phyloP scores from a whole-genome alignment of 2,888 invertebrate genomes.

The Dione juno region DNA sequence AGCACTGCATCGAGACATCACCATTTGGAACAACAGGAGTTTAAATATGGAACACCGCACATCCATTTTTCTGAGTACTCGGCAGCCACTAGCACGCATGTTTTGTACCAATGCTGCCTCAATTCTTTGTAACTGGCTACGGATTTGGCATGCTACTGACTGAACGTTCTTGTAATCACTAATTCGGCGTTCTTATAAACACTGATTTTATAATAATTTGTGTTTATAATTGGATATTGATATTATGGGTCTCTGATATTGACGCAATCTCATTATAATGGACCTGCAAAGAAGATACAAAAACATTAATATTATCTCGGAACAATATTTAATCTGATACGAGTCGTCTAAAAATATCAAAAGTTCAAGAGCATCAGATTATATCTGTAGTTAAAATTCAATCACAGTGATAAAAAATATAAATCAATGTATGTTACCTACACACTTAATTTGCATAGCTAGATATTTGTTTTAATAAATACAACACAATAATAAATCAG shows the following conservation, averaged over 20 bases:
- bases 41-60: slow-evolving; percentile 75
- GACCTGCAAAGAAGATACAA: slow-evolving; percentile 67
- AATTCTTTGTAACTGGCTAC: slow-evolving; percentile 45
- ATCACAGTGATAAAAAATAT: slow-evolving; percentile 1
- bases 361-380: slow-evolving; percentile 20
- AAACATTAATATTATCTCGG: slow-evolving; percentile 24
- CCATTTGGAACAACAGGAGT: slow-evolving; percentile 74
- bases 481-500: slow-evolving; percentile 11
- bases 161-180: slow-evolving; percentile 33
- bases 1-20: slow-evolving; percentile 73
- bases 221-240: slow-evolving; percentile 77
- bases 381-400: slow-evolving; percentile 24
- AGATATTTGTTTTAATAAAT: not conserved
- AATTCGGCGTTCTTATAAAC: slow-evolving; percentile 32
- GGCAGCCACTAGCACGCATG: slow-evolving; percentile 66
- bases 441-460: slow-evolving; percentile 8
- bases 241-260: slow-evolving; percentile 63
- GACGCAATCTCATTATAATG: slow-evolving; percentile 73
- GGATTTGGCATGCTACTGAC: slow-evolving; percentile 52
- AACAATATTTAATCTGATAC: slow-evolving; percentile 20
- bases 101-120: slow-evolving; percentile 55
- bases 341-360: slow-evolving; percentile 28
- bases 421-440: slow-evolving; percentile 16
- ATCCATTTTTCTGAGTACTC: slow-evolving; percentile 72
- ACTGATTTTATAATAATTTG: slow-evolving; percentile 57